phyloP scores from a whole-genome alignment of 1,140 invertebrate genomes.

The Scylla paramamosain region DNA sequence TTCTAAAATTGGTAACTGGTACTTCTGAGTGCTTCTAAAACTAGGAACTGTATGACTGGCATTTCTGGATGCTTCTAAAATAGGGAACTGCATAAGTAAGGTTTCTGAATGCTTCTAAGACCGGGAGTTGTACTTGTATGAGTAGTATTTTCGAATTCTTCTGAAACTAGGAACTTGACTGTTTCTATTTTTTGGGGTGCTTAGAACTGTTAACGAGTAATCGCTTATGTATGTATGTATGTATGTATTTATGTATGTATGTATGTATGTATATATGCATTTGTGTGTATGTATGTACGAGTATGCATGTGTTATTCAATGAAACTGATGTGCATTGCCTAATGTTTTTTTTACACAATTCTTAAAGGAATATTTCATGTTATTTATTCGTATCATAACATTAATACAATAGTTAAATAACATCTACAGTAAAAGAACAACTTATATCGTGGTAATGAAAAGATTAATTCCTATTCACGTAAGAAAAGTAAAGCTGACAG shows the following conservation, averaged over 20 bases:
- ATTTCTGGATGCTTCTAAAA: background rate
- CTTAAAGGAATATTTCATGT: background rate
- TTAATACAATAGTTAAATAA: background rate
- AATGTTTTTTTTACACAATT: background rate
- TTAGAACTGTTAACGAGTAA: background rate
- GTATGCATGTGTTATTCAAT: background rate
- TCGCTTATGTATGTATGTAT: background rate
- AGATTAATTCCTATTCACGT: no score
- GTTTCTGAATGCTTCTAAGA: background rate
- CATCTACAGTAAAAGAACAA: background rate
- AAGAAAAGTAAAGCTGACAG: no score
- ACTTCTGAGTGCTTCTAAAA: background rate
- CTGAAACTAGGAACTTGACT: background rate
- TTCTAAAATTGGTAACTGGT: background rate
- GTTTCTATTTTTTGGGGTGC: background rate
- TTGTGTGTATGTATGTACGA: background rate
- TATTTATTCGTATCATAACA: background rate
- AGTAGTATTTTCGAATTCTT: background rate
- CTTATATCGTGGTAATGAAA: no score
- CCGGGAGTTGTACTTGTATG: background rate
- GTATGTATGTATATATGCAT: conserved; percentile 12
- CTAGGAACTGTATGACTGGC: background rate
- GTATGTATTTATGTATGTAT: conserved; percentile 4
- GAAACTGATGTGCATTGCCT: background rate
- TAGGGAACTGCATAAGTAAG: background rate